Evolutionary conservation across 92 coral and sea anemone species (phyloP).

Genomic region (Zoanthus solanderi): DNA sequence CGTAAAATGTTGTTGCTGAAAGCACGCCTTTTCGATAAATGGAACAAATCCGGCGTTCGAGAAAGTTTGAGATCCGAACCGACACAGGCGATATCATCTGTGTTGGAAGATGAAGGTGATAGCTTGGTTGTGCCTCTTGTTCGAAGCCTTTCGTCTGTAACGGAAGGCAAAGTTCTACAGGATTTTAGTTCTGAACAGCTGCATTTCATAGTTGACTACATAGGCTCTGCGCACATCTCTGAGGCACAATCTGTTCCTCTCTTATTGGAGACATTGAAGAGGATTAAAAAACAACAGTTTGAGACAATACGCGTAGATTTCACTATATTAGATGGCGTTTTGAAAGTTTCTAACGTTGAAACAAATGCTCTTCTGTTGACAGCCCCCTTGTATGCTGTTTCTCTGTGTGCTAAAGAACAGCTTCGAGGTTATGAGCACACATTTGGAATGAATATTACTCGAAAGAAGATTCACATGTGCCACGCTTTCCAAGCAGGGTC

Average conservation of each 20-base stretch:
- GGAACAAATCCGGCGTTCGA: slow-evolving; percentile 42
- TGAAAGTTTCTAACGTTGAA: slow-evolving; percentile 82
- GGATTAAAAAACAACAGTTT: slow-evolving; percentile 90
- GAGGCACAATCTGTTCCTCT: slow-evolving; percentile 94
- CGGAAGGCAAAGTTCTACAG: slow-evolving; percentile 71
- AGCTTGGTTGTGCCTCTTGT: slow-evolving; percentile 2
- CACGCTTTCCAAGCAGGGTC: slow-evolving; percentile 98
- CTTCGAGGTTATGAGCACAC: slow-evolving; percentile 92
- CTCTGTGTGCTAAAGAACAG: slow-evolving; percentile 96
- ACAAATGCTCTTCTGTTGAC: slow-evolving; percentile 89
- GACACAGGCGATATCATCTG: slow-evolving; percentile 14
- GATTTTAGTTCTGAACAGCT: slow-evolving; percentile 77
- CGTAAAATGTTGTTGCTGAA: slow-evolving; percentile 63
- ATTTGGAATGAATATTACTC: slow-evolving; percentile 92
- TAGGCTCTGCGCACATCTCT: slow-evolving; percentile 91
- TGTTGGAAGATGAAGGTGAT: slow-evolving; percentile 1
- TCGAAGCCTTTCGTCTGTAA: slow-evolving; percentile 30
- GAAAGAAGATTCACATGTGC: slow-evolving; percentile 92
- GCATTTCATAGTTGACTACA: slow-evolving; percentile 96
- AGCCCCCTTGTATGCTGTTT: slow-evolving; percentile 95
- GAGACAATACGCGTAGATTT: slow-evolving; percentile 90
- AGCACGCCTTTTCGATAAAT: slow-evolving; percentile 63
- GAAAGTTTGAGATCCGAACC: slow-evolving; percentile 52
- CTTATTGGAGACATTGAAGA: slow-evolving; percentile 90
- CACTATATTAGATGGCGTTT: slow-evolving; percentile 89